Evolutionary conservation across 2,113 vertebrate genomes (phyloP).

Genomic region (Procavia capensis): DNA sequence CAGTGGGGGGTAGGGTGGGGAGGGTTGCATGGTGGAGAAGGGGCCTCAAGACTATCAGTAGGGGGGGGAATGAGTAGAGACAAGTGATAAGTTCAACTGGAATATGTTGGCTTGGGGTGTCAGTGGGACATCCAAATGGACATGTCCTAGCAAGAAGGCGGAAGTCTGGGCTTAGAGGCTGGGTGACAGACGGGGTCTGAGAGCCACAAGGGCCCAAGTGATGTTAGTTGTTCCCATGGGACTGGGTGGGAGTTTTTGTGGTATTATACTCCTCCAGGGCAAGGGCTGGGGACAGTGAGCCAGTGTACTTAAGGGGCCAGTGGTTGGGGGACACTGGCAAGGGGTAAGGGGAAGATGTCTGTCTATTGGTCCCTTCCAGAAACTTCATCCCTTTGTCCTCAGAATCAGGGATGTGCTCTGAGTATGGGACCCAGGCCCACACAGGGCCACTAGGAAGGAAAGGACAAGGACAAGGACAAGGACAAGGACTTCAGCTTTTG

Average conservation of each 20-base stretch:
- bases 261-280: not conserved
- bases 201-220: not conserved
- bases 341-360: not conserved
- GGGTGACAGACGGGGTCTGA: not conserved
- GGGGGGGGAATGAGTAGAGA: not conserved
- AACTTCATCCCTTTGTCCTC: not conserved
- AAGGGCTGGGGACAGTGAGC: not conserved
- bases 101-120: not conserved
- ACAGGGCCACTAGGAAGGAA: not conserved
- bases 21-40: too few species aligned
- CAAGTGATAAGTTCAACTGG: not conserved
- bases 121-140: not conserved
- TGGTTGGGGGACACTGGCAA: not conserved
- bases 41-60: not conserved
- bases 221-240: not conserved
- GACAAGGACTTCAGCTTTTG: not conserved
- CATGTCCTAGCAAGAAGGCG: not conserved
- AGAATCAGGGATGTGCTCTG: not conserved
- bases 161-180: not conserved
- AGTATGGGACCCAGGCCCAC: not conserved
- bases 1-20: too few species aligned
- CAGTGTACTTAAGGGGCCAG: not conserved
- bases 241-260: not conserved
- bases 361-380: not conserved
- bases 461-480: not conserved